These are phyloP conservation scores for Pelecanus crispus DNA, from an alignment of 2,113 vertebrate genomes.

Conservation along the genomic window DNA sequence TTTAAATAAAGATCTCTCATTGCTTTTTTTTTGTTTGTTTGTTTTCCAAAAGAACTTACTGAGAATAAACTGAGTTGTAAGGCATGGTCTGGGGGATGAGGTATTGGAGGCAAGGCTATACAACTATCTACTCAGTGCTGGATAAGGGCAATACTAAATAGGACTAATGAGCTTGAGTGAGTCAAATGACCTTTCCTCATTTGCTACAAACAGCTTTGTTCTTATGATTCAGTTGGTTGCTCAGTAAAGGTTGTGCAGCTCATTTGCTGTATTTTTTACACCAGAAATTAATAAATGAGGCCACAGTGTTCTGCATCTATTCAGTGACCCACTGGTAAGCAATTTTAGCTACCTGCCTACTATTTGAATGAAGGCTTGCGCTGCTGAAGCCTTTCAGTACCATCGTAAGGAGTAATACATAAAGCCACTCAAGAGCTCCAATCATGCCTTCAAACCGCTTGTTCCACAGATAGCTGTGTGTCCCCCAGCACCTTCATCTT, in stretches of 20 bases:
- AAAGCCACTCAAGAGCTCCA: background rate
- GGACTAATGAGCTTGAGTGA: slow-evolving; percentile 12
- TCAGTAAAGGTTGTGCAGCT: slow-evolving; percentile 19
- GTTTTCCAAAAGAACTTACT: background rate
- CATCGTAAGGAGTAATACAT: background rate
- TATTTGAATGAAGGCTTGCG: background rate
- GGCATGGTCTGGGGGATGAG: background rate
- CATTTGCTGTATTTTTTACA: background rate
- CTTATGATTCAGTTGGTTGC: slow-evolving; percentile 19
- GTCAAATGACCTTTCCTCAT: slow-evolving; percentile 40
- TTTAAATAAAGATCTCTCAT: background rate
- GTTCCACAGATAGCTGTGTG: background rate
- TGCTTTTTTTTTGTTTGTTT: background rate
- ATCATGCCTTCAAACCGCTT: background rate
- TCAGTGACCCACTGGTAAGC: background rate
- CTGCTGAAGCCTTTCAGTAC: background rate
- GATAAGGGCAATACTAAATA: background rate
- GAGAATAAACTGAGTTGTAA: background rate
- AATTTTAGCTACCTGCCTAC: background rate
- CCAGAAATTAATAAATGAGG: slow-evolving; percentile 22
- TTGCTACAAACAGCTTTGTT: slow-evolving; percentile 24
- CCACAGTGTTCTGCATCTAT: background rate
- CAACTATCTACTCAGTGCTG: background rate
- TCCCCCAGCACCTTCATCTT: background rate
- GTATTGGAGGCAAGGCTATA: background rate